Conservation (phyloP, 2,888 invertebrate species). For the Aspidapion aeneum region DNA sequence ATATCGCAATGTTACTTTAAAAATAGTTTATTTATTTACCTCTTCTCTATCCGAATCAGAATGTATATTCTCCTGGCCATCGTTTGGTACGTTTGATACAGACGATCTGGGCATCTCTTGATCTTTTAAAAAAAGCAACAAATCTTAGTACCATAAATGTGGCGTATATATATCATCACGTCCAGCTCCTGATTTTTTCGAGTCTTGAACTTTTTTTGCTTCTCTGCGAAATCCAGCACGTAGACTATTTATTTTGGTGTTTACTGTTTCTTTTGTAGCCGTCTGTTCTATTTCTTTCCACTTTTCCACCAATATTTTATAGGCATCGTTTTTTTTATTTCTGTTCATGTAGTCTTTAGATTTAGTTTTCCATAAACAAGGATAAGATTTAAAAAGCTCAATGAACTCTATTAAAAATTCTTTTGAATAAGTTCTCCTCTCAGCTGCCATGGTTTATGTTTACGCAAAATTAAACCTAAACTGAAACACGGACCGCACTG, state of each 20-base stretch:
- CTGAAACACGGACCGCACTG: not conserved
- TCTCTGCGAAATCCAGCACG: conserved; percentile 21
- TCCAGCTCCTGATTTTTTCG: conserved; percentile 20
- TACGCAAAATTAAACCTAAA: not conserved
- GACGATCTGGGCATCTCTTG: conserved; percentile 24
- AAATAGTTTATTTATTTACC: conserved; percentile 5
- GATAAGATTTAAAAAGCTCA: not conserved
- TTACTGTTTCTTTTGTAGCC: conserved; percentile 17
- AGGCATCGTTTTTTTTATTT: conserved; percentile 16
- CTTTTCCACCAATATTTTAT: conserved; percentile 15
- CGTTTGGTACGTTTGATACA: not conserved
- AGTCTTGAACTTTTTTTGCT: conserved; percentile 18
- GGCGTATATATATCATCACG: conserved; percentile 21
- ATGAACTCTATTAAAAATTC: not conserved
- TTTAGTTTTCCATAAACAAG: not conserved
- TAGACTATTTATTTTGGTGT: conserved; percentile 22
- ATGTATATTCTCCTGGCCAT: not conserved
- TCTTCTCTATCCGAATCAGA: not conserved
- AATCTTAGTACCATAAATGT: conserved; percentile 26
- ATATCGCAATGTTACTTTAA: not conserved
- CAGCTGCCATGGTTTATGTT: conserved; percentile 3
- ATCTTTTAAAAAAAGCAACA: conserved; percentile 22
- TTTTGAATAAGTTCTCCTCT: not conserved
- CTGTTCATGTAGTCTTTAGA: conserved; percentile 6
- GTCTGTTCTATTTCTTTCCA: conserved; percentile 14